Base-by-base conservation (phyloP, 2,888 invertebrate species). In the Andrena bucephala region DNA sequence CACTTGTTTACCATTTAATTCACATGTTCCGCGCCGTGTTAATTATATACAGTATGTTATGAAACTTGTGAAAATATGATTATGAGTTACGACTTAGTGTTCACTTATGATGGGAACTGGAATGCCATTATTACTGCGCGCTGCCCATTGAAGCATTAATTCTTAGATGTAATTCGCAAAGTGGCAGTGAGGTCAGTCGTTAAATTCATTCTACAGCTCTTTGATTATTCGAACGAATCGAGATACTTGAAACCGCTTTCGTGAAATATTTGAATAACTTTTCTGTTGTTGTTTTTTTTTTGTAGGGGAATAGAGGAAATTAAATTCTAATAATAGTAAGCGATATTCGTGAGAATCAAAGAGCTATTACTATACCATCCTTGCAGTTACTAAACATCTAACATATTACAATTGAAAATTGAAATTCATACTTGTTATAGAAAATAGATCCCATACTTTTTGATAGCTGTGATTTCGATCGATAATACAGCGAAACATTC, bases 121-220 rank as follows among this genome's bases (percentile, higher is more conserved):
- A 20, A 16, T 42, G 20, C 16, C 63, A 42, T 63, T 71, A 68
- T 69, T 71, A 57, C n/a, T 42, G 24, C 20, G 27, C 29, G 10
- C 24, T 42, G 10, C 52, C 36, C 42, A 31, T 70, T 70, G 36
- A 31, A 63, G 63, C 29, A 70, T 29, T 75, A 42, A 70, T 54
- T 62, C 48, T 48, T 70, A 57, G 29, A 63, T 63, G 16, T 54
- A 76, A 70, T 76, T 54, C 54, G 42, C 20, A 36, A 54, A 70
- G 63, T 24, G 63, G 54, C 31, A 62, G 50, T 62, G n/a, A 76
- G 31, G 31, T 70, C 54, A 42, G 31, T 57, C 63, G 20, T 48
- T 76, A 71, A 76, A 76, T 70, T 76, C 31, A 65, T 63, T 63
- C 31, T 10, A 13, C 36, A 20, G 13, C 24, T 8, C 31, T 66